Evolutionary conservation across 1,140 invertebrate species (phyloP).

Genomic region (Heliconius eleuchia): DNA sequence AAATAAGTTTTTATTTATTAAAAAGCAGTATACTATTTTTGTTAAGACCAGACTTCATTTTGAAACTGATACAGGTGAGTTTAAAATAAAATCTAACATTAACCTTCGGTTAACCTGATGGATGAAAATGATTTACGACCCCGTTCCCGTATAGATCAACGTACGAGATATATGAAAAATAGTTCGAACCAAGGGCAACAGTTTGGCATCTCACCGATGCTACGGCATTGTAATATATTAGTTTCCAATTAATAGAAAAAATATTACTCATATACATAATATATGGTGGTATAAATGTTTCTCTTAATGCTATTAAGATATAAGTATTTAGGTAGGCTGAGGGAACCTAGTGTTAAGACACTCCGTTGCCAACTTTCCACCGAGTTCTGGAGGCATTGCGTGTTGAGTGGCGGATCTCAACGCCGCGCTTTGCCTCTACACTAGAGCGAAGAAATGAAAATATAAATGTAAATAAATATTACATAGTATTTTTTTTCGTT

Average conservation of each 20-base stretch:
- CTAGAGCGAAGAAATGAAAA: too few species aligned
- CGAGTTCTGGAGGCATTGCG: too few species aligned
- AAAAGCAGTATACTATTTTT: conserved; percentile 1
- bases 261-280: background rate
- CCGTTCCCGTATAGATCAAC: background rate
- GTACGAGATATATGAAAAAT: conserved; percentile 9
- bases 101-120: conserved; percentile 18
- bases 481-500: too few species aligned
- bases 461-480: too few species aligned
- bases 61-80: conserved; percentile 2
- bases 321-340: too few species aligned
- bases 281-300: background rate
- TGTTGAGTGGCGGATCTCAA: too few species aligned
- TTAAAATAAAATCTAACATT: conserved; percentile 21
- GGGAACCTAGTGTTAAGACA: too few species aligned
- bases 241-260: background rate
- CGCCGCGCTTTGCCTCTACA: too few species aligned
- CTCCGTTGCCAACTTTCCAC: too few species aligned
- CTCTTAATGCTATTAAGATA: background rate
- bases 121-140: conserved; percentile 13
- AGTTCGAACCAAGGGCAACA: conserved; percentile 7
- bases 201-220: background rate
- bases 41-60: conserved; percentile 4
- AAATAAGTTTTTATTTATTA: conserved; percentile 7
- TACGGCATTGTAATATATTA: background rate